Conservation (phyloP, 2,113 vertebrate genomes). For the Microtus richardsoni region DNA sequence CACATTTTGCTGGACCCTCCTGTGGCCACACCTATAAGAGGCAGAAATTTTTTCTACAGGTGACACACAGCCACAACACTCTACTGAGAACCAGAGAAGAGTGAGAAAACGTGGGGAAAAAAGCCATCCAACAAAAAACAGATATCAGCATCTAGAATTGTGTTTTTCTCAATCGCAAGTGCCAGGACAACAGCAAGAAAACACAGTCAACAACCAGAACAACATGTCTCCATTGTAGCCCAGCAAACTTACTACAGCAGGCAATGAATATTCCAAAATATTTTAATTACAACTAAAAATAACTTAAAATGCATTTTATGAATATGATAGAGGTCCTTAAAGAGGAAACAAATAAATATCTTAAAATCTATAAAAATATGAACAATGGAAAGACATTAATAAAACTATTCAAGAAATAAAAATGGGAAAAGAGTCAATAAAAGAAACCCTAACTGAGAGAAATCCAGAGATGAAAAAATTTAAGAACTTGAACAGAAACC, state of each 20-base stretch:
- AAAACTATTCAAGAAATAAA: neutral
- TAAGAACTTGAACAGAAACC: neutral
- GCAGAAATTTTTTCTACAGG: neutral
- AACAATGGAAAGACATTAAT: neutral
- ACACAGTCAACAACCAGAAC: neutral
- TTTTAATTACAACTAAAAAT: too few species aligned
- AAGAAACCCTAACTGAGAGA: neutral
- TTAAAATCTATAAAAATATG: neutral
- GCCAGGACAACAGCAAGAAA: neutral
- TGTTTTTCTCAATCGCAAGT: neutral
- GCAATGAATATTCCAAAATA: too few species aligned
- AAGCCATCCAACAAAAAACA: neutral
- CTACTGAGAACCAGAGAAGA: neutral
- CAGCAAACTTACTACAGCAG: too few species aligned
- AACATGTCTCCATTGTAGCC: neutral
- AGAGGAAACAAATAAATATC: neutral
- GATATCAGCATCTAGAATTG: neutral
- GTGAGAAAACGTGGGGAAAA: neutral
- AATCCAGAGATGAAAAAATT: neutral
- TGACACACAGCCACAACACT: neutral
- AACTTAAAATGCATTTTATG: too few species aligned
- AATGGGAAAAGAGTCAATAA: neutral
- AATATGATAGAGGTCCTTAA: neutral
- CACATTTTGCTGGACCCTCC: neutral
- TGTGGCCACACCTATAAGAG: neutral